phyloP scores from a whole-genome alignment of 2,888 invertebrate genomes.

The Limnephilus rhombicus region DNA sequence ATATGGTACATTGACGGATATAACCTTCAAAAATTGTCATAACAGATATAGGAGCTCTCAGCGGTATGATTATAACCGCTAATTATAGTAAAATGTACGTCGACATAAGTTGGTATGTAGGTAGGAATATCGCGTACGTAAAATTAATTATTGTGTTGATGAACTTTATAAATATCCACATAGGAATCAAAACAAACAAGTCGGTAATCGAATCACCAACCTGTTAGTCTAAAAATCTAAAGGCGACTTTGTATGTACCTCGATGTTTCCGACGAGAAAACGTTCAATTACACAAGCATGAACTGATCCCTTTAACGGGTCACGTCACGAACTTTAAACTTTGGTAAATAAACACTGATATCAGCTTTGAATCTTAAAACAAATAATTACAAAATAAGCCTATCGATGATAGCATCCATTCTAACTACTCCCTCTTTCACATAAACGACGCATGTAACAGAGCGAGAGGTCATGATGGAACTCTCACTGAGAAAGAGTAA shows the following conservation, averaged over 20 bases:
- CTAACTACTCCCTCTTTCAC: not conserved
- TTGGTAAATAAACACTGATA: not conserved
- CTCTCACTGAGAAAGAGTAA: not conserved
- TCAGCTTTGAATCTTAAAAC: not conserved
- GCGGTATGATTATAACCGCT: too few species aligned
- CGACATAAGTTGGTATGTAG: too few species aligned
- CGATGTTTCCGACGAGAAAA: not conserved
- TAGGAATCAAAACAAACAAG: not conserved
- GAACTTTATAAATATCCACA: not conserved
- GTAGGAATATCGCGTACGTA: not conserved
- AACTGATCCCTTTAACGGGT: not conserved
- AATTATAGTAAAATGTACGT: too few species aligned
- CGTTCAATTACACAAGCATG: not conserved
- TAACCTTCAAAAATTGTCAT: too few species aligned
- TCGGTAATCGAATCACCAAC: not conserved
- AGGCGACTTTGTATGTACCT: not conserved
- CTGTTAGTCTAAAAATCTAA: not conserved
- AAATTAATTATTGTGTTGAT: not conserved
- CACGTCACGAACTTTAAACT: not conserved
- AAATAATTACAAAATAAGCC: not conserved
- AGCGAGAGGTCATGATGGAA: not conserved
- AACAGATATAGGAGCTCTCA: too few species aligned
- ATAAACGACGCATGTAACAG: not conserved
- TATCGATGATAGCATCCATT: not conserved
- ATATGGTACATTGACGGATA: too few species aligned